Evolutionary conservation across 2,888 invertebrate species (phyloP).

Genomic region (Aphidoletes aphidimyza): DNA sequence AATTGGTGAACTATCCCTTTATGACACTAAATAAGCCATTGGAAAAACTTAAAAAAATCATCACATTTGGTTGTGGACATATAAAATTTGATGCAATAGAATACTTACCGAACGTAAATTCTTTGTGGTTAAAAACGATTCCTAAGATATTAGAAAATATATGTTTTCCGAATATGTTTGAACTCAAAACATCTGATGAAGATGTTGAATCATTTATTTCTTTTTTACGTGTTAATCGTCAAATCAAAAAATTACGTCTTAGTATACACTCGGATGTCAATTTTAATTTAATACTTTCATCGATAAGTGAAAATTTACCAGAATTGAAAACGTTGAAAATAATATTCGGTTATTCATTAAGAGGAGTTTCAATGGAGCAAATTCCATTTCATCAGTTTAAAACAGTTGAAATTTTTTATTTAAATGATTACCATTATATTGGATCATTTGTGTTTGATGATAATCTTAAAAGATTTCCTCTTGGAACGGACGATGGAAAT

Average conservation of each 20-base stretch:
- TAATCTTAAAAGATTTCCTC: constrained; percentile 13
- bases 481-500: not conserved
- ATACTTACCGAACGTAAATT: constrained; percentile 53
- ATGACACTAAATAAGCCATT: constrained; percentile 35
- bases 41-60: constrained; percentile 29
- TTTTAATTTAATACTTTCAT: constrained; percentile 39
- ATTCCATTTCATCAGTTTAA: constrained; percentile 43
- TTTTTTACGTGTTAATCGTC: constrained; percentile 52
- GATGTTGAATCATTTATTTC: constrained; percentile 52
- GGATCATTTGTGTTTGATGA: constrained; percentile 51
- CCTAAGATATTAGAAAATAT: constrained; percentile 52
- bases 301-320: constrained; percentile 52
- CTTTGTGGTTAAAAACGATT: not conserved
- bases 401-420: constrained; percentile 39
- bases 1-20: constrained; percentile 30
- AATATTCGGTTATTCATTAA: not conserved
- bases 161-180: constrained; percentile 53
- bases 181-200: constrained; percentile 16
- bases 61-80: constrained; percentile 12
- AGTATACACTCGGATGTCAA: no score
- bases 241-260: constrained; percentile 50
- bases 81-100: constrained; percentile 18
- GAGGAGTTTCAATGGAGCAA: not conserved
- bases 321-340: constrained; percentile 47
- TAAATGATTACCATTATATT: constrained; percentile 46